Percentiles rank a stretch among this genome's conserved stretches.
Conservation (phyloP, 1,140 invertebrate genomes). For the Heliconius nattereri region DNA sequence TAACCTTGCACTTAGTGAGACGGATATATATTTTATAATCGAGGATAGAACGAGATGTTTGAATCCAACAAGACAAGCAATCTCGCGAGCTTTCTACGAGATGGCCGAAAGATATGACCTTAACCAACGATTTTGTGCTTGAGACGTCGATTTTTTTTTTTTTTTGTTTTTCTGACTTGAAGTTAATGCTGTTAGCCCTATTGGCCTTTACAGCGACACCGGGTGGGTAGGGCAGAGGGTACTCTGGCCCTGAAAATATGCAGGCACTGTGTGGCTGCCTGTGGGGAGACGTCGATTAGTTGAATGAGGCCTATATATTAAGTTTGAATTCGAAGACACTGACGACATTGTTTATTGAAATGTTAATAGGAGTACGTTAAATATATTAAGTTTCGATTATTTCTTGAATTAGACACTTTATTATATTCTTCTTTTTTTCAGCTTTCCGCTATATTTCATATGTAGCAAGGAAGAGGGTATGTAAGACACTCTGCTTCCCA, state of each 20-base stretch:
- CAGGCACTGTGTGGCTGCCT: too few relatives aligned
- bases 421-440: too few relatives aligned
- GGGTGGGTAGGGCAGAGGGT: too few relatives aligned
- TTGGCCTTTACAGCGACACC: too few relatives aligned
- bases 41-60: constrained; percentile 48
- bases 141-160: constrained; percentile 75
- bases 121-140: constrained; percentile 65
- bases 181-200: too few relatives aligned
- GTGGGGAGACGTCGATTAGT: constrained; percentile 72
- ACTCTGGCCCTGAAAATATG: too few relatives aligned
- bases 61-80: constrained; percentile 50
- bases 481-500: too few relatives aligned
- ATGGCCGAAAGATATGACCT: constrained; percentile 55
- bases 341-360: not conserved
- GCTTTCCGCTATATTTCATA: too few relatives aligned
- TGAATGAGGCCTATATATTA: not conserved
- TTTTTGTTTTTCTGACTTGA: too few relatives aligned
- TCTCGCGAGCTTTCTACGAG: constrained; percentile 53
- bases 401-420: too few relatives aligned
- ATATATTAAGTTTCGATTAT: not conserved
- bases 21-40: constrained; percentile 34
- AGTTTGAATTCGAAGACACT: not conserved
- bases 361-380: not conserved
- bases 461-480: too few relatives aligned
- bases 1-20: constrained; percentile 55